Evolutionary conservation across 1,140 invertebrate species (phyloP).

Genomic region (Cyphomyrmex costatus): DNA sequence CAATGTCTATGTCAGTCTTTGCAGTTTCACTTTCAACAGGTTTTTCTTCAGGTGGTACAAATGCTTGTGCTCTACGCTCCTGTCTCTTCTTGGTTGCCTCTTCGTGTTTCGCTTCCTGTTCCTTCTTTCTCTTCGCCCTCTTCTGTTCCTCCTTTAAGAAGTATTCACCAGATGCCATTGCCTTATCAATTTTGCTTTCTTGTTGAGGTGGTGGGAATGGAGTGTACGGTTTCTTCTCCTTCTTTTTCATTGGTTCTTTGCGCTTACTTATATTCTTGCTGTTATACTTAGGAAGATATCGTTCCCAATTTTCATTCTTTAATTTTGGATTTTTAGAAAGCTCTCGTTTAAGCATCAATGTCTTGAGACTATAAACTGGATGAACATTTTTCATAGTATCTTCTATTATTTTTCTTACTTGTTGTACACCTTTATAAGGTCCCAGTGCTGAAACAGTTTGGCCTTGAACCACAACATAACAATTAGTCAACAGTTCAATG

Average conservation of each 20-base stretch:
- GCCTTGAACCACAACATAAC: conserved; percentile 99
- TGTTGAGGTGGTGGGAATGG: conserved; percentile 98
- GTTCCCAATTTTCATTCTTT: conserved; percentile 98
- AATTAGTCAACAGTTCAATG: conserved; percentile 98
- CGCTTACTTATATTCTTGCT: conserved; percentile 96
- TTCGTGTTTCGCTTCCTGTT: conserved; percentile 92
- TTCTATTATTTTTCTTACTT: conserved; percentile 96
- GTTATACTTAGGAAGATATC: conserved; percentile 98
- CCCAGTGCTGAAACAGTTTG: conserved; percentile 99
- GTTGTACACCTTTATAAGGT: conserved; percentile 97
- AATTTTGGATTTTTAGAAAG: conserved; percentile 96
- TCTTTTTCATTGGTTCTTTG: conserved; percentile 95
- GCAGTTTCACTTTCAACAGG: conserved; percentile 70
- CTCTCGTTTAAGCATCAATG: conserved; percentile 99
- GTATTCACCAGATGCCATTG: conserved; percentile 98
- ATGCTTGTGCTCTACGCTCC: conserved; percentile 93
- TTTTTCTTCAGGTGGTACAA: conserved; percentile 93
- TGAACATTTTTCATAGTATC: conserved; percentile 99
- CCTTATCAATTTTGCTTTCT: conserved; percentile 97
- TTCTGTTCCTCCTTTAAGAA: conserved; percentile 96
- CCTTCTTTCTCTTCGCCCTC: conserved; percentile 90
- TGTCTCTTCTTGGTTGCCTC: conserved; percentile 91
- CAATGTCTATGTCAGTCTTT: conserved; percentile 88
- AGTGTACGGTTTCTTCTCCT: conserved; percentile 97
- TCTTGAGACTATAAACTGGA: conserved; percentile 99